Evolutionary conservation across 2,888 invertebrate species (phyloP), one percentile per base, ranked within the genome.

Genomic region (Agriopis aurantiaria): DNA sequence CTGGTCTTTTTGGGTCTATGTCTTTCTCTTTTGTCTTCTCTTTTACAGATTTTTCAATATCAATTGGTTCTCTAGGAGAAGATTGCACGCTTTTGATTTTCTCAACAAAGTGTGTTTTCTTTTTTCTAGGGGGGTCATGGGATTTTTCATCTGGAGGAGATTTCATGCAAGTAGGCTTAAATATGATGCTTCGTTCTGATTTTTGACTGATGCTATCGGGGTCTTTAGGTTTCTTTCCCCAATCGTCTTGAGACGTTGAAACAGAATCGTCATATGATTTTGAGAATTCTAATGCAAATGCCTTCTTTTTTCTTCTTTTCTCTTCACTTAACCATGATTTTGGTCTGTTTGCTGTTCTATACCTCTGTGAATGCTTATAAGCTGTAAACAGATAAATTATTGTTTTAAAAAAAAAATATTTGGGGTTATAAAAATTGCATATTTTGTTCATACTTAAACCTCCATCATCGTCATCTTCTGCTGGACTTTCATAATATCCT

Each of bases 281-380:
- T 66, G 96, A 92, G 90, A 97, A 96, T 82, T 98, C 97, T 74
- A 97, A 91, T 57, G 96, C 97, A 89, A 97, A 97, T 33, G 96
- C 96, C 84, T 96, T 96, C 89, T 96, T 96, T 82, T 96, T 96
- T 71, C 96, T 94, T 73, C 96, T 95, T 78, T 96, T 96, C 66
- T 97, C 97, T 74, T 97, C 97, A 69, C 96, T 95, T 57, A 96
- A 92, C 95, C 97, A 96, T 48, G 90, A 88, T 71, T 92, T 92
- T 51, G 90, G 91, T 79, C 95, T 90, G 55, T 81, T 86, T 10
- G 90, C 81, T 43, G 91, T 89, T 83, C 92, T 87, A 75, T 95
- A 95, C 79, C 91, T 93, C 81, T 93, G 94, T 10, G 95, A 95
- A 80, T 95, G 94, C 72, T 93, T 95, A 69, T 95, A 95, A 10